phyloP scores from a whole-genome alignment of 2,888 invertebrate species.

The Piscicola geometra region DNA sequence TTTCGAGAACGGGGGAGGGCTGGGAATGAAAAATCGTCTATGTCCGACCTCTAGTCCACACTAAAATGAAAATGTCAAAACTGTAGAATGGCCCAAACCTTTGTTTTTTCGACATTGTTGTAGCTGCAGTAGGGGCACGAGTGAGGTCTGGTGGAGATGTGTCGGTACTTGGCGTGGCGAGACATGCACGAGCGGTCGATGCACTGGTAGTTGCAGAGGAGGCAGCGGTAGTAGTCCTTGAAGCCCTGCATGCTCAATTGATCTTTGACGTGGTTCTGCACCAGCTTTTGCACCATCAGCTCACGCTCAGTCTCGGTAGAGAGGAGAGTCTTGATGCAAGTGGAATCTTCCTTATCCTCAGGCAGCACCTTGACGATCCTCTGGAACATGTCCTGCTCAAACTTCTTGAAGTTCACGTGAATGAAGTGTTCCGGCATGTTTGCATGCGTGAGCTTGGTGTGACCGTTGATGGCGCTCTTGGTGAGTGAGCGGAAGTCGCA shows the following conservation, averaged over 20 bases:
- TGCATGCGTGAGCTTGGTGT: constrained; percentile 28
- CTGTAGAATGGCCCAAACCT: constrained; percentile 28
- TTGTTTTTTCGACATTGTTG: constrained; percentile 43
- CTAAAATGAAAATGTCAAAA: too few species aligned
- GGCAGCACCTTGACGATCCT: not conserved
- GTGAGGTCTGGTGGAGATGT: constrained; percentile 39
- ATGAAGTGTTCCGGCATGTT: constrained; percentile 14
- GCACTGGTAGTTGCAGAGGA: constrained; percentile 38
- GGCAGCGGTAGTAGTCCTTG: constrained; percentile 34
- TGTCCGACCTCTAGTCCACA: too few species aligned
- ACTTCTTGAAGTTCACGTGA: too few species aligned
- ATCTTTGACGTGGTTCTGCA: not conserved
- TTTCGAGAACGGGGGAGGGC: too few species aligned
- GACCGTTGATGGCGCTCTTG: constrained; percentile 27
- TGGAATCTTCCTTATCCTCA: not conserved
- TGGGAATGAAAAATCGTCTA: too few species aligned
- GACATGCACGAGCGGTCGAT: constrained; percentile 41
- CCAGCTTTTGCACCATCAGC: not conserved
- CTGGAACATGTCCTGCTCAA: constrained; percentile 21
- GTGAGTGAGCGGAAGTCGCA: constrained; percentile 34
- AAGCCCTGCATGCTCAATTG: not conserved
- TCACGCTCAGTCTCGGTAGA: not conserved
- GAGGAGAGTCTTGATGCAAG: not conserved
- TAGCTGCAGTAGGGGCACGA: constrained; percentile 41
- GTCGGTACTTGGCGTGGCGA: constrained; percentile 42